Evolutionary conservation across 30 jellyfish, hydroid and myxozoan species (phyloP), one percentile per base, ranked within the genome.

Genomic region (Aurelia aurita): DNA sequence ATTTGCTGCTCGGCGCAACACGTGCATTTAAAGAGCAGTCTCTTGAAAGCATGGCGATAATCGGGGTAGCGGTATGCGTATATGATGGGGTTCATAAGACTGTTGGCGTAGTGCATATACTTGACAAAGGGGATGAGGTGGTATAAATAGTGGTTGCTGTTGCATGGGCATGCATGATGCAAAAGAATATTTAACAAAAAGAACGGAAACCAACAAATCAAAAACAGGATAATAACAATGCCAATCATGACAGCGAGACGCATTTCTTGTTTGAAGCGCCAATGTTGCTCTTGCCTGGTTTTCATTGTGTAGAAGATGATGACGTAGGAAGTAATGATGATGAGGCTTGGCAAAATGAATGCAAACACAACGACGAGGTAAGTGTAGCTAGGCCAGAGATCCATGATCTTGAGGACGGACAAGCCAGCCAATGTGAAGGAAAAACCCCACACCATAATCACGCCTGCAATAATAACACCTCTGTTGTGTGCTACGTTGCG

Each of bases 121-220:
- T 89, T 89, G 25, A 82, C 97, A 35, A 89, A 16, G 27, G 97
- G 97, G 54, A 89, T 82, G 26, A 85, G 58, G 4, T 80, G 84
- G 27, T 57, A 55, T 54, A 75, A 53, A 16, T 83, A 31, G 22
- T 82, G 86, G 69, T 27, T 59, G 21, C 44, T 58, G 29, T 54
- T 58, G 70, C 97, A 89, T 14, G 90, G 88, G 51, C 97, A 88
- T 1, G 80, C 79, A 59, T 81, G 89, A 28, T 66, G 80, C 73
- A 72, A 58, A 22, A 89, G 79, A 31, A 89, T 82, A 63, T 89
- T 89, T n/a, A 89, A 43, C 27, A 89, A 51, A 77, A 89, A 89
- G 71, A 89, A 89, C 15, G 97, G 97, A 21, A 82, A 67, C 97
- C 97, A 89, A 53, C 97, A 89, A n/a, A 74, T 78, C 47, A 89